Conservation (phyloP, 2,888 invertebrate species). For the Rhodophaea formosa region DNA sequence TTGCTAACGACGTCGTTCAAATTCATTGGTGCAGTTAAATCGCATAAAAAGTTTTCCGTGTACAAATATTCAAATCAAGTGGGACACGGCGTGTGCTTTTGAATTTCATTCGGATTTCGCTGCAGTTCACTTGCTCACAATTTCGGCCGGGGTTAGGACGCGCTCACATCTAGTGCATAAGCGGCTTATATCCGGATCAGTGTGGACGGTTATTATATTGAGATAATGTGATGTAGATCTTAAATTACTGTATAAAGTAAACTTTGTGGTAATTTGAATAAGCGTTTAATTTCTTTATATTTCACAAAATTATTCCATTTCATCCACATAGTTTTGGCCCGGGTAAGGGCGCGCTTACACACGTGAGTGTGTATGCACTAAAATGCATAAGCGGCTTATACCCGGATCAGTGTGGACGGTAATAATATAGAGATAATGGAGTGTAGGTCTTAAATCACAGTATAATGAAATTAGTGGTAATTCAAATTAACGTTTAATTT, state of each 20-base stretch:
- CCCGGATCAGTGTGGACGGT: not conserved
- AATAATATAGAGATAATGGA: not conserved
- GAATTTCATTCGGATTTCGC: conserved; percentile 49
- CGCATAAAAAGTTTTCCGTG: conserved; percentile 37
- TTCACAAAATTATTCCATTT: no score
- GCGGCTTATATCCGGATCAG: conserved; percentile 7
- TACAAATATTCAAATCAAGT: conserved; percentile 51
- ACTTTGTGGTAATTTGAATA: not conserved
- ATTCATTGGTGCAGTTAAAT: conserved; percentile 23
- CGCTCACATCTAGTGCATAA: conserved; percentile 12
- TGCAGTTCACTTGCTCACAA: conserved; percentile 18
- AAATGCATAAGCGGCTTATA: conserved; percentile 11
- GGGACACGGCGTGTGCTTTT: conserved; percentile 48
- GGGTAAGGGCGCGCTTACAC: no score
- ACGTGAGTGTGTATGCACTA: no score
- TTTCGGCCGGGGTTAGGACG: conserved; percentile 15
- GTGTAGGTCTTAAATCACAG: not conserved
- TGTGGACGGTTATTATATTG: not conserved
- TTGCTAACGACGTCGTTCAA: conserved; percentile 19
- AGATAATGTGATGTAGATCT: not conserved
- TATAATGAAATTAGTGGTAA: not conserved
- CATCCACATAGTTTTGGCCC: no score
- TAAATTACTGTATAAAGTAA: not conserved
- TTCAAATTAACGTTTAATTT: not conserved
- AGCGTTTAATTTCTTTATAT: no score